Evolutionary conservation across 1,140 invertebrate species (phyloP).

Genomic region (Bombus confusus): DNA sequence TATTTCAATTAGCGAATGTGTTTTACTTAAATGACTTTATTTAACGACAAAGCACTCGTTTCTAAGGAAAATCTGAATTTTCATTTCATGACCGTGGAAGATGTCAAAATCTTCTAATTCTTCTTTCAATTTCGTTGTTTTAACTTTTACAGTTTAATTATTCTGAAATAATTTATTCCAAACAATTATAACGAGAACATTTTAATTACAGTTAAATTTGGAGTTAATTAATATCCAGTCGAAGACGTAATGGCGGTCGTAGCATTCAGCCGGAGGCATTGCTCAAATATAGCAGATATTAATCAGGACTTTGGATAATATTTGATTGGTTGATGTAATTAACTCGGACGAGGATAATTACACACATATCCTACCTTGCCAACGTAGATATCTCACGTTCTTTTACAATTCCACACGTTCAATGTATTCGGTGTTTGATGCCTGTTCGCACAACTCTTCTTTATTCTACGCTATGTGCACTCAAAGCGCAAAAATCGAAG

Average conservation of each 20-base stretch:
- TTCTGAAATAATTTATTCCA: neutral
- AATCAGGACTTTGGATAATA: conserved; percentile 13
- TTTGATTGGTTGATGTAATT: conserved; percentile 24
- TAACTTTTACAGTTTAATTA: neutral
- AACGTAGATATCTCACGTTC: neutral
- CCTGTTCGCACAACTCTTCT: neutral
- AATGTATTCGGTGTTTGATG: neutral
- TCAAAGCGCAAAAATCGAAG: neutral
- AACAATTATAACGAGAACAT: neutral
- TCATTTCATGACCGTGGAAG: too few species aligned
- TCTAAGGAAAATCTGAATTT: too few species aligned
- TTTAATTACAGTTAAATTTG: neutral
- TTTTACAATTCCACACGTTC: neutral
- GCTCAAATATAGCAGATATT: conserved; percentile 4
- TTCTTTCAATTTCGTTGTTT: too few species aligned
- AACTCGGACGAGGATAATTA: conserved; percentile 11
- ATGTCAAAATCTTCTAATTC: too few species aligned
- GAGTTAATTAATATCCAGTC: neutral
- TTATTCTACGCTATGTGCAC: neutral
- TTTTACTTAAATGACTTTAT: neutral
- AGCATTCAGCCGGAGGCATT: conserved; percentile 27
- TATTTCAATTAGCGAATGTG: neutral
- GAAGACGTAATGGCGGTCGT: neutral
- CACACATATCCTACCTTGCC: neutral
- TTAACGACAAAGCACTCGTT: neutral